Evolutionary conservation across 2,888 invertebrate species (phyloP).

Genomic region (Notodonta ziczac): DNA sequence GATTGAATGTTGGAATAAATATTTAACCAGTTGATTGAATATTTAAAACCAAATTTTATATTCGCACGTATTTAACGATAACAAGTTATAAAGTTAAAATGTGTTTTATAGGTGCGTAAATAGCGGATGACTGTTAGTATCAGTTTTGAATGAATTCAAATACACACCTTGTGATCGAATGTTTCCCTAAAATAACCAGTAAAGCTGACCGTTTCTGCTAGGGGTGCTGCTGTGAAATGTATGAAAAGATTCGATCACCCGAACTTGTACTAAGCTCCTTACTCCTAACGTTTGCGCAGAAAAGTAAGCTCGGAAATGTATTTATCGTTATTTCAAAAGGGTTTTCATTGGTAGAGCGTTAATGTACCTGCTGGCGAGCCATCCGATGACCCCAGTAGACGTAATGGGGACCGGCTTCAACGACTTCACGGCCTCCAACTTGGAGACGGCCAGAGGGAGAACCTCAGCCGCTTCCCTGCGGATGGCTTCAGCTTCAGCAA

Average conservation of each 20-base stretch:
- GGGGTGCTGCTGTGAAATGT: too few relatives aligned
- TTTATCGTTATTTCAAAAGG: too few relatives aligned
- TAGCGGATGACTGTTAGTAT: background rate
- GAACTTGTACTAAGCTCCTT: too few relatives aligned
- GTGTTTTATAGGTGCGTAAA: background rate
- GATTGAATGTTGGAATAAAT: background rate
- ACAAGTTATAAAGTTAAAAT: background rate
- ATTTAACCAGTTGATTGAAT: background rate
- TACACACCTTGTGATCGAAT: too few relatives aligned
- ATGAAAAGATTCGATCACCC: too few relatives aligned
- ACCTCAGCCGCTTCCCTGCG: slow-evolving; percentile 51
- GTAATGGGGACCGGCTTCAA: slow-evolving; percentile 75
- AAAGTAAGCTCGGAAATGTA: too few relatives aligned
- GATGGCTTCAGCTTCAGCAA: slow-evolving; percentile 55
- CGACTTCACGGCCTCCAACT: slow-evolving; percentile 49
- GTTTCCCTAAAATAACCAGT: too few relatives aligned
- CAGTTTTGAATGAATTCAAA: too few relatives aligned
- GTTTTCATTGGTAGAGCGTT: slow-evolving; percentile 1
- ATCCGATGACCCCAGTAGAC: slow-evolving; percentile 67
- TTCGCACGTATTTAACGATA: background rate
- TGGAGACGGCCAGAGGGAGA: slow-evolving; percentile 47
- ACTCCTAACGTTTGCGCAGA: background rate
- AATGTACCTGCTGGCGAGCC: slow-evolving; percentile 67
- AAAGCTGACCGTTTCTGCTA: too few relatives aligned
- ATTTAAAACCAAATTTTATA: background rate